phyloP scores from a whole-genome alignment of 2,113 vertebrate species.

The Corythaeola cristata region DNA sequence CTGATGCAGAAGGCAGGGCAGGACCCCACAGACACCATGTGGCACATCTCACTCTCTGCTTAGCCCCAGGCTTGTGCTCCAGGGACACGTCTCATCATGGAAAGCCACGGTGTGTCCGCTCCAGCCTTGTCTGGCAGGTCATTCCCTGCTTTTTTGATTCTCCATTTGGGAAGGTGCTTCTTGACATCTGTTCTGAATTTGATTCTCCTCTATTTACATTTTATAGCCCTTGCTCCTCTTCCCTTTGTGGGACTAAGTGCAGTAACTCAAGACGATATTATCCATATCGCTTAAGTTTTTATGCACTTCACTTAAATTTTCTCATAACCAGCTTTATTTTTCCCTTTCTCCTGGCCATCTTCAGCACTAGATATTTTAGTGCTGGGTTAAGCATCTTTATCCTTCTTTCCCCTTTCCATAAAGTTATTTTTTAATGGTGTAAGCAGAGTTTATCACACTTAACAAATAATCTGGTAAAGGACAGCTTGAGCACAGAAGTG shows the following conservation, averaged over 20 bases:
- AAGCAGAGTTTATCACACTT: neutral
- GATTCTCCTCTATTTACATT: conserved; percentile 27
- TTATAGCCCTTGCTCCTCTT: conserved; percentile 25
- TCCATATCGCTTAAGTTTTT: neutral
- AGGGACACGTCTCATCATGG: neutral
- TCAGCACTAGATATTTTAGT: neutral
- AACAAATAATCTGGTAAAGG: neutral
- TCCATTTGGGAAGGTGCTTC: neutral
- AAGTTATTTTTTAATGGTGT: neutral
- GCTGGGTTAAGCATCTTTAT: neutral
- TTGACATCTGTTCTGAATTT: conserved; percentile 47
- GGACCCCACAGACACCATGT: neutral
- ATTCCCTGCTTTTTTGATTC: neutral
- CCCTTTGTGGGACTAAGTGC: neutral
- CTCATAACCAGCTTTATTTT: neutral
- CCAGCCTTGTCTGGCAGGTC: neutral
- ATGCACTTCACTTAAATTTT: neutral
- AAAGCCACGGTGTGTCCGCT: neutral
- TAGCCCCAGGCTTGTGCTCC: neutral
- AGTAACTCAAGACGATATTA: conserved; percentile 22
- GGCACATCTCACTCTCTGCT: neutral
- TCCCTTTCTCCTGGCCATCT: neutral
- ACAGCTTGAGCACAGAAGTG: neutral
- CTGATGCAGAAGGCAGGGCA: neutral
- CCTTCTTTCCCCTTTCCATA: neutral